Evolutionary conservation across 2,888 invertebrate genomes (phyloP).

Genomic region (Herminia tarsipennalis): DNA sequence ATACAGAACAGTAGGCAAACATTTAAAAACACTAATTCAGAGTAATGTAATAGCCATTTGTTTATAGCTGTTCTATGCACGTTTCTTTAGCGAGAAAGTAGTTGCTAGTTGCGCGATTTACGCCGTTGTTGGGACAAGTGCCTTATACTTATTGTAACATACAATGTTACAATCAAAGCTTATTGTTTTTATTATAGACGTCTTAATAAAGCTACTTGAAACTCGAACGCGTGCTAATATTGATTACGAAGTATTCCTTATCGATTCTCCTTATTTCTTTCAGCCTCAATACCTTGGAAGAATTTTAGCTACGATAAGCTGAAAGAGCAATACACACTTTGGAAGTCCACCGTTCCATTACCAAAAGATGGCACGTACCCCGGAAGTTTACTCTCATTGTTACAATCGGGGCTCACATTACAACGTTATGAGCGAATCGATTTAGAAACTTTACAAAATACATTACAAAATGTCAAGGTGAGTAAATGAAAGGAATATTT

Average conservation of each 20-base stretch:
- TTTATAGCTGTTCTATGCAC: too few relatives aligned
- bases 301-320: conserved; percentile 64
- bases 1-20: too few relatives aligned
- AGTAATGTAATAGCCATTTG: too few relatives aligned
- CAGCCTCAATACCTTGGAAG: conserved; percentile 75
- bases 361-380: conserved; percentile 75
- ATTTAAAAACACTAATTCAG: too few relatives aligned
- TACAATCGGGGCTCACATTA: conserved; percentile 65
- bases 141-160: too few relatives aligned
- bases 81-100: too few relatives aligned
- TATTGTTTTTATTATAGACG: too few relatives aligned
- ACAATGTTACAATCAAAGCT: too few relatives aligned
- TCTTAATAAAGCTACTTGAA: too few relatives aligned
- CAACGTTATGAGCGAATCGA: conserved; percentile 57
- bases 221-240: too few relatives aligned
- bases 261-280: conserved; percentile 5
- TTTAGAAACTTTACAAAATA: conserved; percentile 56
- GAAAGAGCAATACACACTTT: conserved; percentile 66
- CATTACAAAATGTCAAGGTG: conserved; percentile 69
- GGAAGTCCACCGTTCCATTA: conserved; percentile 63
- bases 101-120: too few relatives aligned
- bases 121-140: too few relatives aligned
- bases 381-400: conserved; percentile 63
- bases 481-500: neutral
- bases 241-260: neutral